phyloP scores from a whole-genome alignment of 2,113 vertebrate species.

The Thryonomys swinderianus region DNA sequence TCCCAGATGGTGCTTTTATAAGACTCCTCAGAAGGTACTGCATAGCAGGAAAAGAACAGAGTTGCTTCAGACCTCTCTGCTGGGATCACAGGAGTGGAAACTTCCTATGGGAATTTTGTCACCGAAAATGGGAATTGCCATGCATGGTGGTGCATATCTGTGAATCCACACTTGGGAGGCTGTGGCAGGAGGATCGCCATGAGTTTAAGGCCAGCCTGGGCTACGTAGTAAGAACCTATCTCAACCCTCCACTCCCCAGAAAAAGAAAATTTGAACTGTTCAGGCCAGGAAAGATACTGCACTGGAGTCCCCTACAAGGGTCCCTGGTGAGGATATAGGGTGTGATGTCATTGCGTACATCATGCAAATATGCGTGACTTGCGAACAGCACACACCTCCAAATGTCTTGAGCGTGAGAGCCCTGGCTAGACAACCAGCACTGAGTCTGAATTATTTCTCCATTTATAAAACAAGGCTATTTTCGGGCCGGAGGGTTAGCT shows the following conservation, averaged over 20 bases:
- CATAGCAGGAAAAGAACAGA: not conserved
- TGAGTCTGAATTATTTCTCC: not conserved
- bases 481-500: no score
- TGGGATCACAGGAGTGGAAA: not conserved
- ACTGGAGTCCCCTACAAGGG: not conserved
- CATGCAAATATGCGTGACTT: not conserved
- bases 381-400: not conserved
- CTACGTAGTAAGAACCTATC: not conserved
- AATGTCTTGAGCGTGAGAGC: not conserved
- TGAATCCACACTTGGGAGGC: not conserved
- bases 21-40: not conserved
- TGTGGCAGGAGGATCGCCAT: not conserved
- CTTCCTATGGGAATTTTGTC: conserved; percentile 10
- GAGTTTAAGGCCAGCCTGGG: not conserved
- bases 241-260: not conserved
- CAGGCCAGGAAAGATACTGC: not conserved
- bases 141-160: not conserved
- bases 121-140: not conserved
- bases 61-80: not conserved
- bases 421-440: not conserved
- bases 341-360: not conserved
- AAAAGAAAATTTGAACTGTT: not conserved
- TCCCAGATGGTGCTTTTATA: not conserved
- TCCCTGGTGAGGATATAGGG: not conserved
- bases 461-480: not conserved